Conservation (phyloP, 2,888 invertebrate species). For the Hipparchia sbordonii region DNA sequence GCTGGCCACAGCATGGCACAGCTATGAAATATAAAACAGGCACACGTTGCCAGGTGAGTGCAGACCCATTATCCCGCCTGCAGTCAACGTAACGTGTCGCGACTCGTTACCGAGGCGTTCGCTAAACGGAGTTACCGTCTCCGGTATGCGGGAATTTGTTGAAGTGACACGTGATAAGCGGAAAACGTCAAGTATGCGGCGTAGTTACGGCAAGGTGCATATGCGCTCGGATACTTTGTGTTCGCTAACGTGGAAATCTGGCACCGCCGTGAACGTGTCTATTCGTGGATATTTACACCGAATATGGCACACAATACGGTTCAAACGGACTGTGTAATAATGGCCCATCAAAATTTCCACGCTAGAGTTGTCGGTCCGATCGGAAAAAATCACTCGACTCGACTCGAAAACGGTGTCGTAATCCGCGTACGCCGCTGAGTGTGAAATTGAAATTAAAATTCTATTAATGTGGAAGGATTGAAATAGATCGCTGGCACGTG, state of each 20-base stretch:
- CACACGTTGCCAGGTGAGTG: slow-evolving; percentile 47
- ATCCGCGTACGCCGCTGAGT: slow-evolving; percentile 67
- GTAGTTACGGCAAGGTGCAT: slow-evolving; percentile 37
- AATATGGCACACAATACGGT: slow-evolving; percentile 69
- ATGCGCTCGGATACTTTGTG: slow-evolving; percentile 28
- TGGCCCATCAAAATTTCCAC: slow-evolving; percentile 75
- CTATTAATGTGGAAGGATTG: slow-evolving; percentile 69
- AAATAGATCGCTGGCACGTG: slow-evolving; percentile 51
- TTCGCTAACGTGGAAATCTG: slow-evolving; percentile 22
- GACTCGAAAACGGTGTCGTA: slow-evolving; percentile 55
- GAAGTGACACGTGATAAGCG: slow-evolving; percentile 57
- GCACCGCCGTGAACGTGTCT: slow-evolving; percentile 30
- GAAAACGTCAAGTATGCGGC: slow-evolving; percentile 43
- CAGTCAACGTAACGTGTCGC: slow-evolving; percentile 51
- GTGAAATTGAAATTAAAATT: slow-evolving; percentile 81
- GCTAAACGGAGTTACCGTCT: slow-evolving; percentile 48
- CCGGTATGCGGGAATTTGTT: slow-evolving; percentile 47
- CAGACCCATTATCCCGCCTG: slow-evolving; percentile 53
- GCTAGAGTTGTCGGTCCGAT: slow-evolving; percentile 69
- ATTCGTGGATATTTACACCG: slow-evolving; percentile 44
- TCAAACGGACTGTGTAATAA: slow-evolving; percentile 77
- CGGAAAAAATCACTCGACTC: slow-evolving; percentile 67
- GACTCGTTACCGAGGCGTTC: slow-evolving; percentile 49
- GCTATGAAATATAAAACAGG: slow-evolving; percentile 71
- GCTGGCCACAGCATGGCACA: slow-evolving; percentile 57